These are phyloP conservation scores for Columba livia DNA, from an alignment of 2,113 vertebrate genomes.

Conservation along the genomic window DNA sequence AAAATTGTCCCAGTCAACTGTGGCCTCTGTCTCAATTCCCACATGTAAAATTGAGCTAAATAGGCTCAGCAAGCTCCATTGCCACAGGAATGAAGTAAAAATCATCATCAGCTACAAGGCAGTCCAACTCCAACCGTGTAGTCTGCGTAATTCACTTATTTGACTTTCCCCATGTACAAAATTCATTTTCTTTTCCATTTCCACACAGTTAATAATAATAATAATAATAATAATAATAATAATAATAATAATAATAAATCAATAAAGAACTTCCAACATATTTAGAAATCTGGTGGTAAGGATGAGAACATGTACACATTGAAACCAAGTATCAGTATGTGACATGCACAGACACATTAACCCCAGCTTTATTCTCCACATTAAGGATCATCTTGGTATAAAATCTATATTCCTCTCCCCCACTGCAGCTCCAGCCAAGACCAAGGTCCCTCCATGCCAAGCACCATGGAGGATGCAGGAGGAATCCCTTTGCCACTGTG, in stretches of 20 bases:
- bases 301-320: not conserved
- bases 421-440: not conserved
- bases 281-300: not conserved
- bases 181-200: not conserved
- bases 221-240: too few species aligned
- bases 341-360: not conserved
- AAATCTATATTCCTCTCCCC: not conserved
- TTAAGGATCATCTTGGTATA: not conserved
- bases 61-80: not conserved
- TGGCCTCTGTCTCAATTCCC: not conserved
- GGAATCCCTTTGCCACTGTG: not conserved
- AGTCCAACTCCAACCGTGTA: not conserved
- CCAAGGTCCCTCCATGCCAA: rapidly evolving
- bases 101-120: not conserved
- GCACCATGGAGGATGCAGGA: rapidly evolving
- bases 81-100: not conserved
- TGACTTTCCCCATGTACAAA: not conserved
- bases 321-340: not conserved
- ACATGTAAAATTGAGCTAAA: not conserved
- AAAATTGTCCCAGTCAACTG: not conserved
- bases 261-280: not conserved
- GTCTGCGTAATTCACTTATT: not conserved
- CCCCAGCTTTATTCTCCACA: not conserved
- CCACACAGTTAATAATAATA: not conserved
- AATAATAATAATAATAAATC: too few species aligned